These are phyloP conservation scores for Drosophila formosana DNA, from an alignment of 2,888 invertebrate species.

Conservation along the genomic window DNA sequence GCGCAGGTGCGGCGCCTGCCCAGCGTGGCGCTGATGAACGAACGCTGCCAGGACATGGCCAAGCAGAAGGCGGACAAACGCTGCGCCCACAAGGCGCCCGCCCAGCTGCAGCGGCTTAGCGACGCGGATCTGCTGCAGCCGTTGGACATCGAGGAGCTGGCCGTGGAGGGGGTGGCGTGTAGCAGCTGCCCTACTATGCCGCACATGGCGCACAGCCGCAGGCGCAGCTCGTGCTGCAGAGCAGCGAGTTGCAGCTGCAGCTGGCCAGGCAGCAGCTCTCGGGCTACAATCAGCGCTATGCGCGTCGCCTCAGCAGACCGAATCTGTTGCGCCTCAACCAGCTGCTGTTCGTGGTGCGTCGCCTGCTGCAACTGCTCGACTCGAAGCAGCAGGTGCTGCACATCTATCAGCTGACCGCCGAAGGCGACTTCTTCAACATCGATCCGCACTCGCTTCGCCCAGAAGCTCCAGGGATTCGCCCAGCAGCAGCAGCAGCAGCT, in stretches of 20 bases:
- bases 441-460: slow-evolving; percentile 92
- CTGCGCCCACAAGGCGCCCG: slow-evolving; percentile 90
- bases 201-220: slow-evolving; percentile 92
- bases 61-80: slow-evolving; percentile 75
- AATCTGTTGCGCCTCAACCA: slow-evolving; percentile 94
- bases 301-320: slow-evolving; percentile 90
- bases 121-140: slow-evolving; percentile 89
- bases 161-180: slow-evolving; percentile 88
- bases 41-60: slow-evolving; percentile 92
- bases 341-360: slow-evolving; percentile 91
- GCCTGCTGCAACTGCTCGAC: slow-evolving; percentile 86
- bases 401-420: slow-evolving; percentile 92
- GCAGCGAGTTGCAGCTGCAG: slow-evolving; percentile 90
- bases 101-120: slow-evolving; percentile 88
- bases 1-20: slow-evolving; percentile 90
- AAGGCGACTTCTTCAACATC: slow-evolving; percentile 93
- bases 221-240: slow-evolving; percentile 92
- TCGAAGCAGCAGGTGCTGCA: slow-evolving; percentile 86
- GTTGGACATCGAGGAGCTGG: slow-evolving; percentile 95
- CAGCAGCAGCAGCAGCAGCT: slow-evolving; percentile 25
- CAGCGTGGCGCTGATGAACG: slow-evolving; percentile 93
- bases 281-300: slow-evolving; percentile 91
- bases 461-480: slow-evolving; percentile 88
- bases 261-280: slow-evolving; percentile 88
- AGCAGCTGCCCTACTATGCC: slow-evolving; percentile 97